Evolutionary conservation across 1,140 invertebrate species (phyloP).

Genomic region (Diorhabda sublineata): DNA sequence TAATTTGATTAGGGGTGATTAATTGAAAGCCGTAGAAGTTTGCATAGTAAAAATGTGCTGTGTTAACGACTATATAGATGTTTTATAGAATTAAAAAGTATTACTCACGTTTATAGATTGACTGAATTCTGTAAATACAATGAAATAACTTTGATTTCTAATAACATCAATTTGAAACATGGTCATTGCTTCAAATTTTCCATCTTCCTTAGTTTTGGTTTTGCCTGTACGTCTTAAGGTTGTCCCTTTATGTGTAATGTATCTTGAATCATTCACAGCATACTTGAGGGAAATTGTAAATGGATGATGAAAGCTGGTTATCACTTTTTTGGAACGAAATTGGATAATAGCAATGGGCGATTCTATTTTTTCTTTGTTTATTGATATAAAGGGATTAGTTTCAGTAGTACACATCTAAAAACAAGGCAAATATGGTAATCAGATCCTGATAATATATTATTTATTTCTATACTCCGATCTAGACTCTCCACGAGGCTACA

Average conservation of each 20-base stretch:
- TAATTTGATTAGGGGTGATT: too few relatives aligned
- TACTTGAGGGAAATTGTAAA: constrained; percentile 7
- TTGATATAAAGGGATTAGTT: constrained; percentile 24
- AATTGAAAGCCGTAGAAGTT: too few relatives aligned
- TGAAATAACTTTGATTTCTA: constrained; percentile 17
- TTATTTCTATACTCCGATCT: too few relatives aligned
- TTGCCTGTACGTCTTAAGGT: constrained; percentile 6
- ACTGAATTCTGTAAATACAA: constrained; percentile 22
- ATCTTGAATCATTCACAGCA: not conserved
- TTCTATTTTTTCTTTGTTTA: constrained; percentile 10
- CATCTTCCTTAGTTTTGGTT: not conserved
- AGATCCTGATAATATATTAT: too few relatives aligned
- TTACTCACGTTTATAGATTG: constrained; percentile 16
- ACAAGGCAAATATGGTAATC: not conserved
- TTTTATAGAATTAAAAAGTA: too few relatives aligned
- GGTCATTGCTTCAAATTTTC: constrained; percentile 18
- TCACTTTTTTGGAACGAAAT: not conserved
- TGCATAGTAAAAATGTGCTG: too few relatives aligned
- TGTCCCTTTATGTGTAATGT: constrained; percentile 11
- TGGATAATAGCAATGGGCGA: constrained; percentile 17
- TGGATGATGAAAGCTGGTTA: not conserved
- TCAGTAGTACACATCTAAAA: constrained; percentile 22
- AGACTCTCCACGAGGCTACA: too few relatives aligned
- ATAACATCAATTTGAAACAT: constrained; percentile 23
- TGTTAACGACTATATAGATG: too few relatives aligned